Percentiles rank a stretch among this genome's conserved stretches.
These are phyloP conservation scores for Actinostola sp. DNA, from an alignment of 92 coral and sea anemone genomes.

Conservation along the genomic window DNA sequence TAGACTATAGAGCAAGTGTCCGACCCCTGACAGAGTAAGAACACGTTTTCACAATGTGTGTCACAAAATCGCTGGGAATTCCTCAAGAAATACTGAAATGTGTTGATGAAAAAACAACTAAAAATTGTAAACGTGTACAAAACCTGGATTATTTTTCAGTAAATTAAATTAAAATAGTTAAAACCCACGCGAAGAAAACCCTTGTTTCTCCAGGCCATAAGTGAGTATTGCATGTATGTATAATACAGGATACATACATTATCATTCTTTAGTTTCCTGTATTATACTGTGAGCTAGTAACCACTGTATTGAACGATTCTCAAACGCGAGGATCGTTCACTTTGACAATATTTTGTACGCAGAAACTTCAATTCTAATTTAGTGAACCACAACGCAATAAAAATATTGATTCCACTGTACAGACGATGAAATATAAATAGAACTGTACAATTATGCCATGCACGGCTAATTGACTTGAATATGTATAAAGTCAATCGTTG, in stretches of 20 bases:
- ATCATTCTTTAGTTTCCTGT: neutral
- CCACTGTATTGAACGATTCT: no score
- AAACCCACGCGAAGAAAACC: neutral
- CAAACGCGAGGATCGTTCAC: no score
- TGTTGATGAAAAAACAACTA: neutral
- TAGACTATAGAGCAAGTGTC: no score
- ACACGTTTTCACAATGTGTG: neutral
- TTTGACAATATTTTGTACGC: neutral
- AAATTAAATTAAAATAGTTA: no score
- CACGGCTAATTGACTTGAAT: neutral
- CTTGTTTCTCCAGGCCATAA: neutral
- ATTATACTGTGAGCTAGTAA: no score
- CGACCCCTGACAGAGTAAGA: no score
- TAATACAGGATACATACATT: neutral
- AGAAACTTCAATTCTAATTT: neutral
- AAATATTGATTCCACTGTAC: conserved; percentile 15
- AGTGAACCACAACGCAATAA: conserved; percentile 1
- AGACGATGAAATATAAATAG: conserved; percentile 35
- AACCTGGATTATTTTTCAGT: neutral
- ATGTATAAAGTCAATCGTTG: no score
- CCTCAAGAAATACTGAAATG: neutral
- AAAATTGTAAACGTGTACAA: neutral
- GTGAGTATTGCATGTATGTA: neutral
- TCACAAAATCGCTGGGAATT: neutral
- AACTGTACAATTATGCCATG: conserved; percentile 20